Evolutionary conservation across 2,888 invertebrate species (phyloP), one percentile per base, ranked within the genome.

Genomic region (Baronia brevicornis): DNA sequence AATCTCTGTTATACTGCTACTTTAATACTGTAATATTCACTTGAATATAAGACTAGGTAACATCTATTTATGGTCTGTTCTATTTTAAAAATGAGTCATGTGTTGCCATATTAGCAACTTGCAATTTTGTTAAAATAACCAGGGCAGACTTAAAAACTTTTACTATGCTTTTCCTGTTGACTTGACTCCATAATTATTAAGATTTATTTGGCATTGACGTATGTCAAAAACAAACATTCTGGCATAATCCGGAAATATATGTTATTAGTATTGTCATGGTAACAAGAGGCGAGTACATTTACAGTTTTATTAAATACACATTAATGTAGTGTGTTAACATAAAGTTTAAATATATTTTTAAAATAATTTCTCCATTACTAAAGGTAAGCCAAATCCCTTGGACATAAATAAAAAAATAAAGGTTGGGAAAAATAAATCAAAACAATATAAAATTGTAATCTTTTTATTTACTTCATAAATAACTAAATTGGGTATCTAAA

Each of bases 391-490:
- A 36, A 30, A 30, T 30, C 36, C 36, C 27, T 7, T 31, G 18
- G 33, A 29, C 12, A 42, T 39, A 44, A 50, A 37, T 44, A 39
- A 52, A 48, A 43, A 44, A 45, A 36, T 45, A 59, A 53, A 41
- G 51, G 8, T n/a, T 5, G 5, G 25, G 7, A 8, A 25, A 33
- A 33, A 28, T 18, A 51, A 57, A 52, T 45, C 58, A 56, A 60
- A 59, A 66, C 63, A 65, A 63, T 54, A 59, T 62, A 60, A 59
- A 63, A 69, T 69, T 58, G 59, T 63, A 67, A 67, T 69, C 63
- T 66, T 73, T 78, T 80, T 77, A 77, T 75, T 77, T 48, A 48
- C 62, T 71, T 71, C 64, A 79, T 80, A 80, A 80, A 79, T 82
- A 80, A 70, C 74, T 78, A 75, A 77, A 74, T 61, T 64, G 67